These are phyloP conservation scores for Betta splendens DNA, from an alignment of 2,797 vertebrate genomes.

Conservation along the genomic window DNA sequence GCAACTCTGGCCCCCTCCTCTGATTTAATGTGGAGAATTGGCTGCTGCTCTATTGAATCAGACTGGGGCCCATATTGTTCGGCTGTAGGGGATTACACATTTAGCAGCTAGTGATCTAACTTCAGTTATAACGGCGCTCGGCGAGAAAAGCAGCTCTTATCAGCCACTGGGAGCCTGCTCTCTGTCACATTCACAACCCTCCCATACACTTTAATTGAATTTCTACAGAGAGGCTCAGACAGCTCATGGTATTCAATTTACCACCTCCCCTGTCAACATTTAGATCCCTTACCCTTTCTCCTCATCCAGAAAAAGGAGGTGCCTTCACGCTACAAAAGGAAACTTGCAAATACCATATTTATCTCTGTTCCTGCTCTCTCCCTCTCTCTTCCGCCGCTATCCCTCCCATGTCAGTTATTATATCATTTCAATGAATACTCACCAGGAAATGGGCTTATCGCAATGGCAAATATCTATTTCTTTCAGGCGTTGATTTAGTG, in stretches of 20 bases:
- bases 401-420: conserved; percentile 84
- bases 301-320: conserved; percentile 79
- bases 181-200: conserved; percentile 98
- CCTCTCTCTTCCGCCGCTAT: conserved; percentile 56
- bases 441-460: conserved; percentile 83
- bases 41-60: conserved; percentile 95
- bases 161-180: conserved; percentile 87
- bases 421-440: conserved; percentile 86
- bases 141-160: conserved; percentile 89
- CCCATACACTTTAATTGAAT: conserved; percentile 99
- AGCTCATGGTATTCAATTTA: conserved; percentile 97
- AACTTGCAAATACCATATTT: conserved; percentile 91
- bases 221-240: conserved; percentile 98
- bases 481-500: conserved; percentile 85
- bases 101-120: conserved; percentile 93
- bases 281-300: conserved; percentile 86
- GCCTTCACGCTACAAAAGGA: conserved; percentile 84
- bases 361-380: conserved; percentile 77
- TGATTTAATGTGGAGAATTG: conserved; percentile 98
- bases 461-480: conserved; percentile 80
- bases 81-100: conserved; percentile 94
- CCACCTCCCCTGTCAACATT: conserved; percentile 85
- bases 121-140: conserved; percentile 87
- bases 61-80: conserved; percentile 92
- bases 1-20: conserved; percentile 82